Base-by-base conservation (phyloP, 2,113 vertebrate genomes). In the Nycticebus coucang region DNA sequence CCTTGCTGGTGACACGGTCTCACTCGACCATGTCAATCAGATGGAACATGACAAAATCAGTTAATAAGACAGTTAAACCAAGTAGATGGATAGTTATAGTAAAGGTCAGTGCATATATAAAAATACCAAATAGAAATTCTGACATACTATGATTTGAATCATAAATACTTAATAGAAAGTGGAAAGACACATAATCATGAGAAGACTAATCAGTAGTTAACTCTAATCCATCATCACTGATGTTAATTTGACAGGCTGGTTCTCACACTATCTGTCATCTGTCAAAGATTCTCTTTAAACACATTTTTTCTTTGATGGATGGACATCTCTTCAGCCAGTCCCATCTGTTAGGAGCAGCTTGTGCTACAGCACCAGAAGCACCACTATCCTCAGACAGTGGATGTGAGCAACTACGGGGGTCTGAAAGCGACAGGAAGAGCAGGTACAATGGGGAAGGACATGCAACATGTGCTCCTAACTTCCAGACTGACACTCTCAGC, bases 211-310 rank as follows among this genome's bases (percentile, higher is more conserved):
- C 26, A 19, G 21, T 53, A 83, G 37, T 68, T 81, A 91, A 87
- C 85, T 83, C 60, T 78, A 68, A 93, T 59, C 55, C 35, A n/a
- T 88, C 80, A 93, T 62, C 82, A 88, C 33, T 19, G 17, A 71
- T 90, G 62, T 81, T 60, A 96, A 93, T 75, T 71, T 35, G 57
- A 95, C 88, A 96, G 78, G 85, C 17, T 85, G 83, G 22, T 97
- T 97, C 74, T 91, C 85, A 94, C 13, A 7, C 95, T 95, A 96
- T 94, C 97, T 98, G 96, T 72, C 82, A 95, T 35, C 26, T 24
- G 57, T 50, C 81, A 91, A 78, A 89, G 24, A 57, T 60, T 17
- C 53, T 80, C 78, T 85, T 91, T 22, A 68, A 92, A 64, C 17
- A 64, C 13, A 15, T 80, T 90, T 94, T 82, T 74, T 72, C 80